Evolutionary conservation across 2,797 vertebrate species (phyloP), one percentile per base, ranked within the genome.

Genomic region (Ceryle rudis): DNA sequence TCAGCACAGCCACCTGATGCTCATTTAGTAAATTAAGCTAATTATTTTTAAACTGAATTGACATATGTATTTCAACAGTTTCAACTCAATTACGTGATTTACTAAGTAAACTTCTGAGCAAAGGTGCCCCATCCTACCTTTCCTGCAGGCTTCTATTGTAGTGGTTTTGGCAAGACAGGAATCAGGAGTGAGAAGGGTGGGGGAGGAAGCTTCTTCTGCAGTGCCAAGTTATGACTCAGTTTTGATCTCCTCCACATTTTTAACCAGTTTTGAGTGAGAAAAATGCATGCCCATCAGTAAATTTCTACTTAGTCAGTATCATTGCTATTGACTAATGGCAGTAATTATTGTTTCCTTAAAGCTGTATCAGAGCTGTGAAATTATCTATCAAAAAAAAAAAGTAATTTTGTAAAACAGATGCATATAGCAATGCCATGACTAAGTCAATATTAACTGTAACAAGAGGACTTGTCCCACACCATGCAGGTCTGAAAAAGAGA

Each of bases 211-310:
- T 65, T 7, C 84, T 85, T 47, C 46, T 91, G 61, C 75, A 83
- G 46, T 69, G 88, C 94, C 80, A 89, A 89, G 46, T 80, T 83
- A 89, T 95, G 92, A 96, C 51, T 96, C 93, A 90, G 57, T 90
- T 95, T 78, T 86, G 49, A 95, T 71, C 72, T 95, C 80, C 95
- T 95, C 83, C 88, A 89, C 10, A 8, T 51, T 86, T 95, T 90
- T 66, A 94, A 92, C 42, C 51, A n/a, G 47, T 81, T 96, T 73
- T 81, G 29, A 95, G 86, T 60, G 78, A 86, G 70, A 97, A 83
- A 94, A 90, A 62, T 44, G 21, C 37, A n/a, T 79, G 73, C 86
- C 92, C 46, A 94, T n/a, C 70, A 79, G 46, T 55, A 67, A 42
- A 64, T 62, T 46, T 37, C 26, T 67, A 67, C 28, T 54, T 37